Evolutionary conservation across 2,113 vertebrate species (phyloP).

Genomic region (Phrynocephalus versicolor): DNA sequence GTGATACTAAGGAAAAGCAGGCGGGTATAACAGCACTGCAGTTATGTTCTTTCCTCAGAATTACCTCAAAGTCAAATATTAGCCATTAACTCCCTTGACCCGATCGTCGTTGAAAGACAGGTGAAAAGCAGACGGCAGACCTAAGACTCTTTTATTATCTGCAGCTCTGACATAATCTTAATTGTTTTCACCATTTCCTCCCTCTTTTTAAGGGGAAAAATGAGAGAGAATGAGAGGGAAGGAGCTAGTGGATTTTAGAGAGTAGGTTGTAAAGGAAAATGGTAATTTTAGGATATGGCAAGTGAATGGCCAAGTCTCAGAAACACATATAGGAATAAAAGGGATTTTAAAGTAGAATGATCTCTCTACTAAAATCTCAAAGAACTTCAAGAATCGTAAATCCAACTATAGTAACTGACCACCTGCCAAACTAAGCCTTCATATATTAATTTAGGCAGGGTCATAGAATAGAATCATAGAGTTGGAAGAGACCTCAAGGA

Average conservation of each 20-base stretch:
- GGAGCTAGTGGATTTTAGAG: constrained; percentile 45
- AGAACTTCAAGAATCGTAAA: background rate
- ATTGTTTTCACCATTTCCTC: constrained; percentile 46
- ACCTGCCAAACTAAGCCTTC: background rate
- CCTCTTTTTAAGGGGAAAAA: background rate
- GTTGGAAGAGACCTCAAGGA: too few relatives aligned
- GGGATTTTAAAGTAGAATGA: constrained; percentile 36
- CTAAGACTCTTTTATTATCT: constrained; percentile 56
- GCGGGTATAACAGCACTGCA: constrained; percentile 38
- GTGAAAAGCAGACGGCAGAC: constrained; percentile 57
- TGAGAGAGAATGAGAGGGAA: background rate
- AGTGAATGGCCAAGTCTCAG: constrained; percentile 49
- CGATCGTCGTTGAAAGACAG: constrained; percentile 55
- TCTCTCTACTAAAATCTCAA: constrained; percentile 32
- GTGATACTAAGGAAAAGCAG: constrained; percentile 20
- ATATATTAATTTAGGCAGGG: background rate
- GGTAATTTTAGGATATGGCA: constrained; percentile 49
- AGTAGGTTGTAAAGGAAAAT: constrained; percentile 41
- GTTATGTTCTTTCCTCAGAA: constrained; percentile 40
- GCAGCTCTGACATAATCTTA: constrained; percentile 62
- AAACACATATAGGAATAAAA: constrained; percentile 31
- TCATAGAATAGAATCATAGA: too few relatives aligned
- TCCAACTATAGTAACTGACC: background rate
- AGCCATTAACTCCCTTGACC: constrained; percentile 71
- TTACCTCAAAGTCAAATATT: constrained; percentile 63